Evolutionary conservation across 2,888 invertebrate genomes (phyloP).

Genomic region (Pteria penguin): DNA sequence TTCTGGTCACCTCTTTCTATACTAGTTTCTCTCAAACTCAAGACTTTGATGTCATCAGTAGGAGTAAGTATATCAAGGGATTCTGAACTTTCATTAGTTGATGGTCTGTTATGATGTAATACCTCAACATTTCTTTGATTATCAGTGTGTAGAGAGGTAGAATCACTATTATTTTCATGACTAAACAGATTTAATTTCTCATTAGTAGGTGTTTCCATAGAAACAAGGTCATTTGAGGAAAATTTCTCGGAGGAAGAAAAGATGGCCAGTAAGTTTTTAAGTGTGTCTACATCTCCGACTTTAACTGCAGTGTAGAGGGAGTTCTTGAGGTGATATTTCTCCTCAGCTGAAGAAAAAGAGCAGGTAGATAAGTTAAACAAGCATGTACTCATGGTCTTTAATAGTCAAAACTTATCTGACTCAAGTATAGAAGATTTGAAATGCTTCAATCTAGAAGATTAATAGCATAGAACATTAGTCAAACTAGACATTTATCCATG

Average conservation of each 20-base stretch:
- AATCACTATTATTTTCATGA: background rate
- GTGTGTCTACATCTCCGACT: slow-evolving; percentile 67
- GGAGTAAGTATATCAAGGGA: background rate
- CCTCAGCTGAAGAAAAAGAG: slow-evolving; percentile 60
- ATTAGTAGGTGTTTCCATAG: background rate
- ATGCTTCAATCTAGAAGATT: no score
- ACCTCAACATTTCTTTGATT: background rate
- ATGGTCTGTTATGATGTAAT: background rate
- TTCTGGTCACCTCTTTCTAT: no score
- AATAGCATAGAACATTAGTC: no score
- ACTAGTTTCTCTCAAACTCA: background rate
- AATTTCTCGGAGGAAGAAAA: slow-evolving; percentile 28
- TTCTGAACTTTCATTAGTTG: background rate
- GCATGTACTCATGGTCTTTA: no score
- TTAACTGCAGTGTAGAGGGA: slow-evolving; percentile 78
- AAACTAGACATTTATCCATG: no score
- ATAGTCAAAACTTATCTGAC: no score
- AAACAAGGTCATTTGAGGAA: no score
- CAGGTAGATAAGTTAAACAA: no score
- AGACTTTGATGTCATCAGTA: background rate
- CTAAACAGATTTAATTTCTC: background rate
- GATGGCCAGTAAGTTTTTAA: slow-evolving; percentile 61
- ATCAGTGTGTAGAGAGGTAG: background rate
- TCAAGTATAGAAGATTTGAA: no score
- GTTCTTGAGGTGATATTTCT: slow-evolving; percentile 70